These are phyloP conservation scores for Pachycephus smyrnensis DNA, from an alignment of 2,888 invertebrate genomes.

Conservation along the genomic window DNA sequence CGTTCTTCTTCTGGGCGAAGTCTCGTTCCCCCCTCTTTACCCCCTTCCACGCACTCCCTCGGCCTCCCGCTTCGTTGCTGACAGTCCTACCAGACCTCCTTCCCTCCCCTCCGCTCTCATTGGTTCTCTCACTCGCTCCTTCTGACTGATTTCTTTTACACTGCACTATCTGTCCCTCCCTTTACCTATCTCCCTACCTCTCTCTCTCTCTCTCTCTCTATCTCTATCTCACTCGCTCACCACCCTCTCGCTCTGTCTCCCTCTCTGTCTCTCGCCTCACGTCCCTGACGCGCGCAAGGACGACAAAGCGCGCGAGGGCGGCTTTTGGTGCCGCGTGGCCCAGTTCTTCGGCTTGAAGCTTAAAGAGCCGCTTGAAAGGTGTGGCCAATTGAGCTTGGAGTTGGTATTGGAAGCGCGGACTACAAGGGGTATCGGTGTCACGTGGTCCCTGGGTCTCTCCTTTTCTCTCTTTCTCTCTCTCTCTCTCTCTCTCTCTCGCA, in stretches of 20 bases:
- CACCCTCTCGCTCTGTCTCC: not conserved
- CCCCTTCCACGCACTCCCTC: too few relatives aligned
- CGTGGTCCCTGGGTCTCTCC: not conserved
- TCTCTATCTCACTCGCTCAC: not conserved
- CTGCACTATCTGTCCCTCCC: not conserved
- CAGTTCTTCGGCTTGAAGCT: not conserved
- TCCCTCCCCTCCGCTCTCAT: not conserved
- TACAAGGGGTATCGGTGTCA: not conserved
- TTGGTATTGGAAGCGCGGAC: not conserved
- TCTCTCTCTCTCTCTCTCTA: not conserved
- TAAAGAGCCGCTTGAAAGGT: conserved; percentile 1
- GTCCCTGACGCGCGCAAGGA: conserved; percentile 10
- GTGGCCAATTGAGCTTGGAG: not conserved
- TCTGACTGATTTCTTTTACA: not conserved
- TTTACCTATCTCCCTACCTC: not conserved
- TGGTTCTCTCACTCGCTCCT: not conserved
- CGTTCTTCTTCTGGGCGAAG: not conserved
- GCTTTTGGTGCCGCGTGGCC: not conserved
- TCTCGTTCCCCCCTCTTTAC: not conserved
- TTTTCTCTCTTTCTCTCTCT: conserved; percentile 25
- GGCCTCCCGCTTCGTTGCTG: not conserved
- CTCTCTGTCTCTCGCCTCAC: conserved; percentile 13
- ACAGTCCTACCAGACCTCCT: not conserved
- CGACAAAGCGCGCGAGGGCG: not conserved
- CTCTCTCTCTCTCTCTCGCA: conserved; percentile 1